Base-by-base conservation (phyloP, 2,797 vertebrate genomes). In the Gambusia yucatana region DNA sequence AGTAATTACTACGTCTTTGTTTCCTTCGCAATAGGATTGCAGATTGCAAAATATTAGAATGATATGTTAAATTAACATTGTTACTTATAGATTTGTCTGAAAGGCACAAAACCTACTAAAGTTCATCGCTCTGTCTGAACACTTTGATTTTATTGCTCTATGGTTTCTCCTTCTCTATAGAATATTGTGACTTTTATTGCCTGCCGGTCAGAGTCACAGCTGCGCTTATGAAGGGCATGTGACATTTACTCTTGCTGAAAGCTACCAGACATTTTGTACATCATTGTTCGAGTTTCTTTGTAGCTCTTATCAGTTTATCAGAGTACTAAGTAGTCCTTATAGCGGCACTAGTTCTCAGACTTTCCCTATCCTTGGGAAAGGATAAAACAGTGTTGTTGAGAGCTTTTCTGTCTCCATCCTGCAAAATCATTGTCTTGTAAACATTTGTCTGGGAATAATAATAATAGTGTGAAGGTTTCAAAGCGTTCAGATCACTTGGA, bases 201-300 rank as follows among this genome's bases (percentile, higher is more conserved):
- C 88, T 0, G 7, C 78, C 44, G 81, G 83, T 90, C 72, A 74
- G 73, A 85, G 84, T 78, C 83, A 69, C 90, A 83, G 86, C 88
- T 89, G 87, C 61, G 83, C 77, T 77, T 80, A 81, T 33, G 74
- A 82, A 88, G 73, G 59, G 76, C 67, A 81, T 87, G 43, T 89
- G 85, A 91, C 82, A 85, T 90, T 84, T 84, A 74, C 55, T 85
- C 77, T 83, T 78, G 77, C 77, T 85, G 30, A 44, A 75, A 63
- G 69, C 46, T 81, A 79, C 84, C 46, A 67, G 69, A 76, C 46
- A 47, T 77, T 82, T 73, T 82, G 52, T 52, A 39, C 65, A 73
- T 55, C 77, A 74, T 81, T 81, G 47, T 85, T 76, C 78, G 28
- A 76, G 75, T 52, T 36, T 17, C 55, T 84, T 82, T 83, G 69